These are phyloP conservation scores for Lepidocyrtoides sp. DNA, from an alignment of 2,888 invertebrate genomes.

Conservation along the genomic window DNA sequence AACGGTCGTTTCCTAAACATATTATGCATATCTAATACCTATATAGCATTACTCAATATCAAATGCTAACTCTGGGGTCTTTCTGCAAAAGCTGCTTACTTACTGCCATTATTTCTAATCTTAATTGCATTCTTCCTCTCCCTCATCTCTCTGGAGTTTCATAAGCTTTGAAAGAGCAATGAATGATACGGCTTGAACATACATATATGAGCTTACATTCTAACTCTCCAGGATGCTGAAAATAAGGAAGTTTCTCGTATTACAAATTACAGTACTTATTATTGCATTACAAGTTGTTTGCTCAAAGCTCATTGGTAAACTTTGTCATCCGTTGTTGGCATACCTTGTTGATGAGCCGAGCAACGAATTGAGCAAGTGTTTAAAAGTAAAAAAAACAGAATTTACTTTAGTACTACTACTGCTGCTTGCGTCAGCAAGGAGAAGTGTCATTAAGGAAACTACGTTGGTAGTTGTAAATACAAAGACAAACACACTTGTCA, in stretches of 20 bases:
- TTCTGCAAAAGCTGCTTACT: too few species aligned
- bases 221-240: neutral
- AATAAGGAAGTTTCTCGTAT: slow-evolving; percentile 42
- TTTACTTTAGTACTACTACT: too few species aligned
- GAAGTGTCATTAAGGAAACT: slow-evolving; percentile 62
- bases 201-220: neutral
- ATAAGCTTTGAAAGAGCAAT: neutral
- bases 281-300: slow-evolving; percentile 36
- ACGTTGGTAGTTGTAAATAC: neutral
- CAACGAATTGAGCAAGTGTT: neutral
- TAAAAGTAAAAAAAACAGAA: too few species aligned
- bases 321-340: slow-evolving; percentile 12
- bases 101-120: neutral
- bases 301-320: neutral
- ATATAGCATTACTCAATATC: too few species aligned
- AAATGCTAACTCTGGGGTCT: too few species aligned
- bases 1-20: too few species aligned
- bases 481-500: neutral
- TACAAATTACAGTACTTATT: slow-evolving; percentile 46
- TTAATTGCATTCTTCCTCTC: slow-evolving; percentile 69
- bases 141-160: slow-evolving; percentile 59
- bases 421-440: slow-evolving; percentile 60
- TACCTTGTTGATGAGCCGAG: neutral
- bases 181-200: too few species aligned
- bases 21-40: too few species aligned